Conservation (phyloP, 2,113 vertebrate species). For the Mirounga angustirostris region DNA sequence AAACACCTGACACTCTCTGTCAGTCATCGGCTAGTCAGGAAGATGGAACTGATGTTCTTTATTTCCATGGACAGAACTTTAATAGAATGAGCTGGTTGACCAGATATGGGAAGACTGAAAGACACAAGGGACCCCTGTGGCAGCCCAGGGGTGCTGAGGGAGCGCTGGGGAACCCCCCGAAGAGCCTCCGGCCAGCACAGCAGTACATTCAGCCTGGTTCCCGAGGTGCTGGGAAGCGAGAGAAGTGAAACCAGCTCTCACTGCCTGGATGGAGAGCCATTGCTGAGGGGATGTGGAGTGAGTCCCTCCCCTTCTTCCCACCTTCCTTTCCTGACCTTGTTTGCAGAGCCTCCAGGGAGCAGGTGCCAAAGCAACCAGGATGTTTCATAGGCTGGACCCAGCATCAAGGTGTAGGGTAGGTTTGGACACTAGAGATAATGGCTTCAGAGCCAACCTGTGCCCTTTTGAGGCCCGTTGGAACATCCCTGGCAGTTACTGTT, state of each 20-base stretch:
- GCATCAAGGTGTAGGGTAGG: background rate
- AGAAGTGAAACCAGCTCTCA: background rate
- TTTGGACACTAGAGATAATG: background rate
- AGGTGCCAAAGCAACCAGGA: background rate
- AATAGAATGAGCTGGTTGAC: background rate
- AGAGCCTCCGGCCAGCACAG: background rate
- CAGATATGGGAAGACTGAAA: accelerated
- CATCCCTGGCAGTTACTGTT: too few species aligned
- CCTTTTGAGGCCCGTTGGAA: background rate
- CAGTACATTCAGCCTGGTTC: accelerated
- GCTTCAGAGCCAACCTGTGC: too few species aligned
- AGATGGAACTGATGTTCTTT: background rate
- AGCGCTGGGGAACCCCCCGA: accelerated
- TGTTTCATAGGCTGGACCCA: accelerated
- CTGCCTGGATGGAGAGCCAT: accelerated
- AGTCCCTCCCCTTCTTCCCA: accelerated
- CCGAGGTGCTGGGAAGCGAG: too few species aligned
- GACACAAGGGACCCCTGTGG: accelerated
- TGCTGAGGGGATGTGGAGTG: accelerated
- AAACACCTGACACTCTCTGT: background rate
- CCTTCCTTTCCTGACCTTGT: background rate
- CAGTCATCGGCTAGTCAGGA: background rate
- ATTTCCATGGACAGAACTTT: background rate
- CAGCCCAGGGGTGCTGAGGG: too few species aligned
- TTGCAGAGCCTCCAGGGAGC: background rate